phyloP scores from a whole-genome alignment of 64 coral and sea anemone species.

The Trachythela sp. region DNA sequence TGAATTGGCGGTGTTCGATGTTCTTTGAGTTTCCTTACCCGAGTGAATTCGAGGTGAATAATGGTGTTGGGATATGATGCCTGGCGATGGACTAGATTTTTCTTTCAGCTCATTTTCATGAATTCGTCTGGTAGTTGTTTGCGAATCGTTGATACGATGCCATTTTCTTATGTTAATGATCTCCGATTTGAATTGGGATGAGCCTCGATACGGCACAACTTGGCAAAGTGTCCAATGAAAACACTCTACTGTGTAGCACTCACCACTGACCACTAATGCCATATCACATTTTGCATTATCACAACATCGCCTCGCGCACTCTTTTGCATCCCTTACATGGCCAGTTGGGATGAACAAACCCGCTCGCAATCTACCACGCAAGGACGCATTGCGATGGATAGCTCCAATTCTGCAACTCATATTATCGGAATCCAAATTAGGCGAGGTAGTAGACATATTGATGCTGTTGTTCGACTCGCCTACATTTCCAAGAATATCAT shows the following conservation, averaged over 20 bases:
- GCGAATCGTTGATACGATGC: neutral
- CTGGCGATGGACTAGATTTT: too few species aligned
- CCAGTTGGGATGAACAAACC: slow-evolving; percentile 45
- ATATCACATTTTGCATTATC: slow-evolving; percentile 18
- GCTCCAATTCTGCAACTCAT: neutral
- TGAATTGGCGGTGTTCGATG: too few species aligned
- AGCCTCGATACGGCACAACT: neutral
- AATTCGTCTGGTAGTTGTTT: neutral
- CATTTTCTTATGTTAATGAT: neutral
- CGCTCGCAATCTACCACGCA: slow-evolving; percentile 50
- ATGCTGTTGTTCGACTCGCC: neutral
- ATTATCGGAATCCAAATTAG: neutral
- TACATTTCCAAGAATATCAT: neutral
- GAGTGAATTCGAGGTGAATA: too few species aligned
- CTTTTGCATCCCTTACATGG: neutral
- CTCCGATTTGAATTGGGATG: neutral
- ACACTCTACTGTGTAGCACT: slow-evolving; percentile 42
- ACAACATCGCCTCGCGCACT: slow-evolving; percentile 30
- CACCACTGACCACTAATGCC: slow-evolving; percentile 29
- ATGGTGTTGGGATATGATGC: too few species aligned
- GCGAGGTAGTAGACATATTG: neutral
- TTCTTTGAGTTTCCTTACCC: too few species aligned
- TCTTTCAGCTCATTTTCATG: too few species aligned
- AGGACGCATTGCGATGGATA: slow-evolving; percentile 40
- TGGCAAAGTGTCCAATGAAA: slow-evolving; percentile 28